Evolutionary conservation across 2,113 vertebrate species (phyloP), one percentile per base, ranked within the genome.

Genomic region (Mobula hypostoma): DNA sequence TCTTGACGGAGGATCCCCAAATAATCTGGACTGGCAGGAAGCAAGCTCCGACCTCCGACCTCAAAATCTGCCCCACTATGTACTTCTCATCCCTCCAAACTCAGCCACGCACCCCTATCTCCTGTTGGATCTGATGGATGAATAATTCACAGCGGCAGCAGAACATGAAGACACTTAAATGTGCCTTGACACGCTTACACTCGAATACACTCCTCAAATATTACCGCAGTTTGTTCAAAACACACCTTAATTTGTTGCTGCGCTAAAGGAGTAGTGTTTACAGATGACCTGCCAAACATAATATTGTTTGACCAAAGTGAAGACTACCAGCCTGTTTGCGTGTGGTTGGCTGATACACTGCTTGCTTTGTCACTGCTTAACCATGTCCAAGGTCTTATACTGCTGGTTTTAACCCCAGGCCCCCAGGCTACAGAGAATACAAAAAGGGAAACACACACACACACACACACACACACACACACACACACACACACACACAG

Each of bases 191-290:
- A 32, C 19, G 1, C 29, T 4, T 63, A 61, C 66, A 90, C 85
- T 66, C 29, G 29, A 90, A 90, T 63, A 32, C n/a, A 19, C 85
- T 90, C 85, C 85, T 61, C 63, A 90, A 90, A 90, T 90, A 90
- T 63, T 66, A 90, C 85, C 61, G 61, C 29, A 36, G 58, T 36
- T 90, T 7, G 29, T 90, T 90, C 61, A 90, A 90, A 66, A 66
- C 61, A 90, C 85, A 90, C 63, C 85, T 66, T 90, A 61, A 90
- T 90, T 90, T 66, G 85, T 90, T 90, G n/a, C 85, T 68, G 85
- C 85, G 8, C 61, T 90, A 15, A 19, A 68, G 7, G 61, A 90
- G 7, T 29, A 68, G 85, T 90, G 66, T 90, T 90, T 90, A 90
- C 29, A 90, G 85, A 19, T 90, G 85, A 90, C 17, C 85, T 32